Evolutionary conservation across 2,113 vertebrate species (phyloP).

Genomic region (Alligator mississippiensis): DNA sequence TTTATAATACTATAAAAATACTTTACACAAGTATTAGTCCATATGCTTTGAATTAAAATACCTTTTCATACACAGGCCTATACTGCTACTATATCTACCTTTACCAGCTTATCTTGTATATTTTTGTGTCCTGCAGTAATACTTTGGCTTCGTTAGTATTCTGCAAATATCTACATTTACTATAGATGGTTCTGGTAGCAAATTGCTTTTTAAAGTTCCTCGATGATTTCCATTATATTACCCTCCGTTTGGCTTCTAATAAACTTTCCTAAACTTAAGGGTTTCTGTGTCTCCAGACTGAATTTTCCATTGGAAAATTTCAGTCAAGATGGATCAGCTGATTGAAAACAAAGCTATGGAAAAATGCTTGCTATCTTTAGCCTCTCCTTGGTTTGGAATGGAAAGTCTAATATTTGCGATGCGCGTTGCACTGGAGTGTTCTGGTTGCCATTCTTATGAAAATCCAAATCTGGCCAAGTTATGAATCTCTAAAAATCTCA

Average conservation of each 20-base stretch:
- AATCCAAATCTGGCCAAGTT: background rate
- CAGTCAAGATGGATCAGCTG: background rate
- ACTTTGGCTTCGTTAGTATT: background rate
- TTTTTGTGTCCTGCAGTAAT: constrained; percentile 28
- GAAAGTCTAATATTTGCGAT: background rate
- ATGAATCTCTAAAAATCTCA: background rate
- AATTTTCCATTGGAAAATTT: background rate
- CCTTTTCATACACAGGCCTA: background rate
- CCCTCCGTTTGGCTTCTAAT: background rate
- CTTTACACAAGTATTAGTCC: background rate
- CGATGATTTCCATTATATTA: background rate
- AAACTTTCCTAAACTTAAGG: background rate
- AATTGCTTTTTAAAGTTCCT: background rate
- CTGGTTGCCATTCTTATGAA: background rate
- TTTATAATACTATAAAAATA: background rate
- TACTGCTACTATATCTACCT: background rate
- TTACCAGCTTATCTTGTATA: background rate
- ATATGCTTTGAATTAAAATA: background rate
- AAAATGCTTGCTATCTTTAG: background rate
- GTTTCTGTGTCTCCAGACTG: background rate
- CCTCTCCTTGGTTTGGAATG: background rate
- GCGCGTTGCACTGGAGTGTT: background rate
- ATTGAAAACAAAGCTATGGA: background rate
- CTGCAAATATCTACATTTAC: background rate
- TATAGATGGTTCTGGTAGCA: background rate